Evolutionary conservation across 2,888 invertebrate species (phyloP).

Genomic region (Aspidapion aeneum): DNA sequence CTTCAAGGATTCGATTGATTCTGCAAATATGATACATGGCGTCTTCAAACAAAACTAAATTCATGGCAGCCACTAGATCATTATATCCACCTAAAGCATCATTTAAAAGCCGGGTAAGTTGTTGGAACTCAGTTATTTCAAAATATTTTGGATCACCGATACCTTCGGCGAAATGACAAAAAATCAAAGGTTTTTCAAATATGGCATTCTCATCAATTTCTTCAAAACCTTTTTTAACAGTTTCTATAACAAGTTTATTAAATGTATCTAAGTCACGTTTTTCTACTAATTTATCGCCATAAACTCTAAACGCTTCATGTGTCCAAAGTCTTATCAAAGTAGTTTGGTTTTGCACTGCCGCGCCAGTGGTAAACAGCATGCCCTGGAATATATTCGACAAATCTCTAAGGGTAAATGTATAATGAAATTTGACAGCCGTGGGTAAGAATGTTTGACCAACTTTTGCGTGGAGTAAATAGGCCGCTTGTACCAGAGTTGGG

Average conservation of each 20-base stretch:
- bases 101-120: constrained; percentile 66
- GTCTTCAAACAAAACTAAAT: constrained; percentile 91
- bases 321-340: constrained; percentile 81
- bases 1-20: constrained; percentile 90
- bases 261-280: constrained; percentile 71
- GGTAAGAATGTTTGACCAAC: constrained; percentile 78
- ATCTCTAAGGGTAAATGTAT: constrained; percentile 89
- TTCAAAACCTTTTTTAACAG: constrained; percentile 74
- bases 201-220: constrained; percentile 70
- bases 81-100: constrained; percentile 82
- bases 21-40: constrained; percentile 91
- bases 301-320: constrained; percentile 88
- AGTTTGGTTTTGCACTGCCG: constrained; percentile 63
- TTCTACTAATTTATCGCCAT: constrained; percentile 88
- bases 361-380: constrained; percentile 67
- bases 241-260: constrained; percentile 67
- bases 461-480: constrained; percentile 73
- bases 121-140: constrained; percentile 68
- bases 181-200: constrained; percentile 76
- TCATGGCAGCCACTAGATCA: constrained; percentile 88
- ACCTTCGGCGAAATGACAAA: constrained; percentile 89
- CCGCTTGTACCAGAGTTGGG: constrained; percentile 63
- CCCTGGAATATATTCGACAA: constrained; percentile 94
- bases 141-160: constrained; percentile 90
- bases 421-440: constrained; percentile 93